A percentile compares a stretch with the other conserved stretches of the same genome.
Conservation (phyloP, 1,140 invertebrate genomes). For the Drosophila gunungcola region DNA sequence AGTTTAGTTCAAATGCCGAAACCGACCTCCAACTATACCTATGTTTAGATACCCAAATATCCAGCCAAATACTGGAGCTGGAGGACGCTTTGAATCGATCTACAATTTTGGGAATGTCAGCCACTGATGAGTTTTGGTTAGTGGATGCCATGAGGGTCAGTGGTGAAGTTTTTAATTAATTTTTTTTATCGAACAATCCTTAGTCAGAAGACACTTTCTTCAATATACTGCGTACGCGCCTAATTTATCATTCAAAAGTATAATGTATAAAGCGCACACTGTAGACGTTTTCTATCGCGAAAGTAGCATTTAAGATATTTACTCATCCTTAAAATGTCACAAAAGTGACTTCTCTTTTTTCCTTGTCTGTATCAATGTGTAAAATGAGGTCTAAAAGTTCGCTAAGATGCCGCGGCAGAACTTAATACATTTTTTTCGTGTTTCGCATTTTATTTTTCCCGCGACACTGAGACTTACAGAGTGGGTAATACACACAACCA, state of each 20-base stretch:
- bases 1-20: no score
- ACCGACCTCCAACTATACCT: background rate
- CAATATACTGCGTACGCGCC: constrained; percentile 1
- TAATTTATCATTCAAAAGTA: background rate
- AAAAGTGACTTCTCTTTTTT: background rate
- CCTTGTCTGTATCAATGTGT: constrained; percentile 2
- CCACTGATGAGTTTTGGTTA: constrained; percentile 11
- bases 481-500: constrained; percentile 3
- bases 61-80: background rate
- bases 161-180: background rate
- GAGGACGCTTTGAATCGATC: background rate
- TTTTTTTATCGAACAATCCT: background rate
- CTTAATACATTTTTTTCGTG: background rate
- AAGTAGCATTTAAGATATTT: background rate
- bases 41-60: background rate
- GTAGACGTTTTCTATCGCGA: background rate
- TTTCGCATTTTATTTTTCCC: constrained; percentile 4
- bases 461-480: constrained; percentile 1
- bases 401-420: background rate
- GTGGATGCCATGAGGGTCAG: background rate
- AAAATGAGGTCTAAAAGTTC: background rate
- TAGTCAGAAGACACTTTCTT: background rate
- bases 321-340: background rate
- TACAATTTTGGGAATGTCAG: constrained; percentile 1
- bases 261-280: background rate